A percentile compares a stretch with the other conserved stretches of the same genome.
Conservation (phyloP, 2,113 vertebrate species). For the Stomatorhinus ivindoensis region DNA sequence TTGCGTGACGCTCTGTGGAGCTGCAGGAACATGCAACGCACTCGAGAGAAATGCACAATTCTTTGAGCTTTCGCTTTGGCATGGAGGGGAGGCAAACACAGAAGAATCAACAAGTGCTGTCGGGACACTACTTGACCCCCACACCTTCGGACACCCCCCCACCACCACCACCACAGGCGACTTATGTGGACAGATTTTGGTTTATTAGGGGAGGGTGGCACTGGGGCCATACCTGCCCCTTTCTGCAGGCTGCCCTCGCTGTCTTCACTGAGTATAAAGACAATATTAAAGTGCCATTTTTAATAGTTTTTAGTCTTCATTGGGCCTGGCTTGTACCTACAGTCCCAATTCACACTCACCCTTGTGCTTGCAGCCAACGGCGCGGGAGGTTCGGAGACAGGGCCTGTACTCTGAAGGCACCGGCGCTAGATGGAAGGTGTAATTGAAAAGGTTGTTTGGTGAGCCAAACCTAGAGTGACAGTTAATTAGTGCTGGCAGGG, state of each 20-base stretch:
- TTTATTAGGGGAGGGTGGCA: not conserved
- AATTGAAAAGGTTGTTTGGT: constrained; percentile 21
- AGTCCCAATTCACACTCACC: not conserved
- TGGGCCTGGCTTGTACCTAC: not conserved
- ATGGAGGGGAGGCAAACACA: not conserved
- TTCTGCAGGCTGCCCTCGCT: not conserved
- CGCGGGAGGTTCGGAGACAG: not conserved
- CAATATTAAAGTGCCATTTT: not conserved
- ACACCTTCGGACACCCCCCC: not conserved
- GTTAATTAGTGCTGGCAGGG: constrained; percentile 57
- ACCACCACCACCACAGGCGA: not conserved
- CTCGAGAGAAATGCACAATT: not conserved
- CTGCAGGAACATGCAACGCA: not conserved
- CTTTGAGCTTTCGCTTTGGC: not conserved
- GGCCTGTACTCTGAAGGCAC: not conserved
- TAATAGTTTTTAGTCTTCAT: not conserved
- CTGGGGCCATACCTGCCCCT: not conserved
- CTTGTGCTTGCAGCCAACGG: not conserved
- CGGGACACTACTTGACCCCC: not conserved
- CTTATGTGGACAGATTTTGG: not conserved
- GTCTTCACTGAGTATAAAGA: not conserved
- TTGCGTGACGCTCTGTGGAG: not conserved
- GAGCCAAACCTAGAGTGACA: constrained; percentile 51
- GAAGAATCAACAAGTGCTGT: not conserved
- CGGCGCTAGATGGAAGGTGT: constrained; percentile 3